A percentile compares a stretch with the other conserved stretches of the same genome.
These are phyloP conservation scores for Syngnathus scovelli DNA, from an alignment of 2,113 vertebrate species.

Conservation along the genomic window DNA sequence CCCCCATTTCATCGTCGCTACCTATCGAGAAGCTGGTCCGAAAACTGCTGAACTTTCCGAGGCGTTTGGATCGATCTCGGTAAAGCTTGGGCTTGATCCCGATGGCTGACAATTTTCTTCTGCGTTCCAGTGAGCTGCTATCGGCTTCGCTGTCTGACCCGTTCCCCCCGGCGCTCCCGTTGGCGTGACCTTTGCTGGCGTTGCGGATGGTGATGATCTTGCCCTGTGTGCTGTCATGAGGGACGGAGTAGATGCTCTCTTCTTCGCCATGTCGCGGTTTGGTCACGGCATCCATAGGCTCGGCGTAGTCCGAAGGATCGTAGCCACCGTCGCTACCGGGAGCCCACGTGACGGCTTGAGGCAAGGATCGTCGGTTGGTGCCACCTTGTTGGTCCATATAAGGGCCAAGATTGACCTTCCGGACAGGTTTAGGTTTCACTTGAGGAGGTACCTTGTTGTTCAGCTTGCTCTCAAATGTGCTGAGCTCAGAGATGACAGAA, in stretches of 20 bases:
- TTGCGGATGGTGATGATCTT: slow-evolving; percentile 97
- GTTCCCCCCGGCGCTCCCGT: slow-evolving; percentile 83
- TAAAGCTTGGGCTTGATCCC: slow-evolving; percentile 82
- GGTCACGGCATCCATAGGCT: slow-evolving; percentile 89
- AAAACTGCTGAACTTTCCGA: slow-evolving; percentile 87
- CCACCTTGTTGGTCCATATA: slow-evolving; percentile 76
- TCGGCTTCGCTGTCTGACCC: slow-evolving; percentile 94
- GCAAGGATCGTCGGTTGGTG: slow-evolving; percentile 76
- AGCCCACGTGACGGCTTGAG: slow-evolving; percentile 78
- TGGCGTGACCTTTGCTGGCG: slow-evolving; percentile 85
- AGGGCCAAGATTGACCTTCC: slow-evolving; percentile 76
- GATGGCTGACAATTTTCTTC: slow-evolving; percentile 71
- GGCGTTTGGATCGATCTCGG: slow-evolving; percentile 80
- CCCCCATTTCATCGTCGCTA: slow-evolving; percentile 88
- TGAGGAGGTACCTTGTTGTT: slow-evolving; percentile 91
- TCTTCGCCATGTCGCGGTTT: slow-evolving; percentile 85
- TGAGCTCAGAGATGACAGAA: slow-evolving; percentile 77
- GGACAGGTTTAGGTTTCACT: slow-evolving; percentile 83
- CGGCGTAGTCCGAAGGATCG: slow-evolving; percentile 94
- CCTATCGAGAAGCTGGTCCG: slow-evolving; percentile 85
- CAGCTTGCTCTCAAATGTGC: slow-evolving; percentile 82
- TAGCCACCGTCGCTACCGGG: slow-evolving; percentile 79
- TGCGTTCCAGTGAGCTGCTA: slow-evolving; percentile 84
- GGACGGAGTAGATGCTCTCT: slow-evolving; percentile 94
- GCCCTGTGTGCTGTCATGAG: slow-evolving; percentile 94